These are phyloP conservation scores for Nesoenas mayeri DNA, from an alignment of 2,113 vertebrate species.

Conservation along the genomic window DNA sequence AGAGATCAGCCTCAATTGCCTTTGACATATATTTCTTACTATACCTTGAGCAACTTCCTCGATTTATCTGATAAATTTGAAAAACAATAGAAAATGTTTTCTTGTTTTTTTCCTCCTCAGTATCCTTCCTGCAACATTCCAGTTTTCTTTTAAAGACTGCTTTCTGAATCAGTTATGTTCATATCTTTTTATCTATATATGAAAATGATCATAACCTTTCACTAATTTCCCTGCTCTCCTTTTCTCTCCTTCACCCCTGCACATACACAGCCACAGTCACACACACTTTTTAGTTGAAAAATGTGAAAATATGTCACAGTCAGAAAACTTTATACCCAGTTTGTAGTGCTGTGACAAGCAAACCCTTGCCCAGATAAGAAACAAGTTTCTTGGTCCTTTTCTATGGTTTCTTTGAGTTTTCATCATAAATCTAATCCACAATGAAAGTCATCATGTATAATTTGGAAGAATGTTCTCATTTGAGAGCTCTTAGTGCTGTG, in stretches of 20 bases:
- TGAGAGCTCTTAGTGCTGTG: background rate
- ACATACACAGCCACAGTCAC: background rate
- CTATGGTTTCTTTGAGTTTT: background rate
- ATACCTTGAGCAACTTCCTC: background rate
- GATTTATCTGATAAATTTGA: background rate
- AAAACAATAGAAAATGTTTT: background rate
- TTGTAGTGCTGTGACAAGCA: background rate
- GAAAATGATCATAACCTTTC: background rate
- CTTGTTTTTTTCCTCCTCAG: background rate
- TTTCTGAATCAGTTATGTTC: background rate
- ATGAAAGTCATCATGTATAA: background rate
- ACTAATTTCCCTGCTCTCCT: background rate
- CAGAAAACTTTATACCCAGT: background rate
- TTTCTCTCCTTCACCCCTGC: background rate
- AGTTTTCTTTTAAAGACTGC: background rate
- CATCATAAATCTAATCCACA: background rate
- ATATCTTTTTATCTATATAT: background rate
- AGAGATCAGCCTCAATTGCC: background rate
- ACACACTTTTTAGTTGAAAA: background rate
- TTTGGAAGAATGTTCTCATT: background rate
- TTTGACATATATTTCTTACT: background rate
- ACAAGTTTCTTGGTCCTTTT: background rate
- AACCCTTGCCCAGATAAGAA: background rate
- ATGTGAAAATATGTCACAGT: background rate
- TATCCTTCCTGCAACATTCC: background rate